A percentile compares a stretch with the other conserved stretches of the same genome.
Evolutionary conservation across 2,797 vertebrate species (phyloP).

Genomic region (Sylvia borin): DNA sequence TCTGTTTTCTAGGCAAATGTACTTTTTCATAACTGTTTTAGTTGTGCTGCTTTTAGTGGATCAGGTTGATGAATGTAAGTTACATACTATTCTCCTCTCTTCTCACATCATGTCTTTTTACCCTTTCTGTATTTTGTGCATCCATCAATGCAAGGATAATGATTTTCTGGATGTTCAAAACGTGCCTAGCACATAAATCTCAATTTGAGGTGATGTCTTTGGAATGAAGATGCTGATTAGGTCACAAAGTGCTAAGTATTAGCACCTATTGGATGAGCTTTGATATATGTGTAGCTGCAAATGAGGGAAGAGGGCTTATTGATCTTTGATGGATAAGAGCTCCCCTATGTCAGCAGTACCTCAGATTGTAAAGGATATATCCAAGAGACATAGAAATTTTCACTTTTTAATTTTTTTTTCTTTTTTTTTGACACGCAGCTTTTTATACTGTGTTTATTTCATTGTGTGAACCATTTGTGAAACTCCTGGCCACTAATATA

Average conservation of each 20-base stretch:
- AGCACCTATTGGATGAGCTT: not conserved
- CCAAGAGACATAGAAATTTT: not conserved
- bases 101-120: not conserved
- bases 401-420: accelerated
- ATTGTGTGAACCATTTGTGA: not conserved
- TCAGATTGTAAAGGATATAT: not conserved
- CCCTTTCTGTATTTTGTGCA: not conserved
- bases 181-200: not conserved
- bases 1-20: not conserved
- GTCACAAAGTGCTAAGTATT: not conserved
- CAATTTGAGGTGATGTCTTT: not conserved
- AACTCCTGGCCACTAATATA: not conserved
- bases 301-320: not conserved
- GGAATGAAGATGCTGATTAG: not conserved
- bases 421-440: not conserved
- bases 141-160: not conserved
- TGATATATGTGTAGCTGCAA: not conserved
- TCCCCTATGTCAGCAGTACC: not conserved
- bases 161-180: not conserved
- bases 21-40: not conserved
- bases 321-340: not conserved
- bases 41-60: not conserved
- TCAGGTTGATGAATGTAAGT: not conserved
- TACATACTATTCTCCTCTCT: not conserved
- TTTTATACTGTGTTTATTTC: not conserved